Percentiles rank a stretch among this genome's conserved stretches.
These are phyloP conservation scores for Myotis planiceps DNA, from an alignment of 2,797 vertebrate species.

Conservation along the genomic window DNA sequence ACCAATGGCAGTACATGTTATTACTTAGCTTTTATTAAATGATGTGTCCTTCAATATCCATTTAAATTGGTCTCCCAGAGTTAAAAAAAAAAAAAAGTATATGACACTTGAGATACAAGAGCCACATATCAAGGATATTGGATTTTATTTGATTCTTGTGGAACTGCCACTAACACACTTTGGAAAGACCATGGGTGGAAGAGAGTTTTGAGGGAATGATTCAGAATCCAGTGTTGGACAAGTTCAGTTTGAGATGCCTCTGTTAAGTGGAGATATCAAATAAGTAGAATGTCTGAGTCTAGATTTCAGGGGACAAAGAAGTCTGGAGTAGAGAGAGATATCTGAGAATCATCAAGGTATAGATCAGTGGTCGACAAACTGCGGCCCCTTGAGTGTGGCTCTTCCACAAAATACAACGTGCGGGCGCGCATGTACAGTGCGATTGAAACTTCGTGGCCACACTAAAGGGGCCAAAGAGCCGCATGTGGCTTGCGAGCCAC, in stretches of 20 bases:
- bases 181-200: background rate
- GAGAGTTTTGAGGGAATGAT: background rate
- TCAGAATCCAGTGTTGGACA: background rate
- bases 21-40: conserved; percentile 9
- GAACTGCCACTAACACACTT: background rate
- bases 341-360: background rate
- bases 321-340: background rate
- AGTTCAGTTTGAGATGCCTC: background rate
- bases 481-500: no score
- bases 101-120: background rate
- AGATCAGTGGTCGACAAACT: background rate
- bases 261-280: background rate
- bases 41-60: background rate
- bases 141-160: background rate
- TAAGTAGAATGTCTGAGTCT: background rate
- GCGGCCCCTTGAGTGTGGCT: no score
- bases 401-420: no score
- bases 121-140: background rate
- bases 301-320: background rate
- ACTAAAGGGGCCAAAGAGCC: no score
- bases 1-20: background rate
- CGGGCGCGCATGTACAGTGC: no score
- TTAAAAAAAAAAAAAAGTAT: conserved; percentile 21
- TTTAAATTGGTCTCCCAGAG: background rate
- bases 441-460: no score